A percentile compares a stretch with the other conserved stretches of the same genome.
phyloP scores from a whole-genome alignment of 2,113 vertebrate genomes.

The Onychorhynchus coronatus region DNA sequence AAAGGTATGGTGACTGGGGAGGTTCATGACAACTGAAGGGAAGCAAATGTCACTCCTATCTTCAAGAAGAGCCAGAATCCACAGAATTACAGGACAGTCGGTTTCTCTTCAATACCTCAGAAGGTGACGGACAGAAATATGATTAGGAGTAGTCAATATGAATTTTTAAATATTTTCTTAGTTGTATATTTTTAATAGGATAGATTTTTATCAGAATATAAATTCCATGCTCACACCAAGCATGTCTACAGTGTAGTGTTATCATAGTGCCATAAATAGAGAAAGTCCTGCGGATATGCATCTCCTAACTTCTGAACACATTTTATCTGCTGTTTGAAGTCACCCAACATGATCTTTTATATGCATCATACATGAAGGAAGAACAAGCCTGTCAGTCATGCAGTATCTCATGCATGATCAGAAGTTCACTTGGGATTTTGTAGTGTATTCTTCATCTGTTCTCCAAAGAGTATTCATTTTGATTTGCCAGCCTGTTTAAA shows the following conservation, averaged over 20 bases:
- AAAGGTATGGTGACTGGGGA: neutral
- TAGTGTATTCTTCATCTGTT: neutral
- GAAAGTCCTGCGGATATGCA: neutral
- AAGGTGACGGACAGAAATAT: neutral
- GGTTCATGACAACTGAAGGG: neutral
- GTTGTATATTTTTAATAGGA: neutral
- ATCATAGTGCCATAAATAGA: neutral
- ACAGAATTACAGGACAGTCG: neutral
- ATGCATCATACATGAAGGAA: slow-evolving; percentile 23
- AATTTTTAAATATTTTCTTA: neutral
- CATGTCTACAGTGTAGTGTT: neutral
- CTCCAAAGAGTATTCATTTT: neutral
- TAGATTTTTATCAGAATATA: neutral
- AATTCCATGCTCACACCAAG: neutral
- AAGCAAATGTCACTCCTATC: neutral
- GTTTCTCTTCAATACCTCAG: neutral
- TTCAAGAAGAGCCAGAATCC: neutral
- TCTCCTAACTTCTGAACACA: neutral
- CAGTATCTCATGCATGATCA: neutral
- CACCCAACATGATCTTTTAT: neutral
- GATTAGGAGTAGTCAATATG: neutral
- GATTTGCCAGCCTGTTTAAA: neutral
- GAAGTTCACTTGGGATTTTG: neutral
- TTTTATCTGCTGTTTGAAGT: neutral
- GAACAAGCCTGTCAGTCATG: neutral